Evolutionary conservation across 2,797 vertebrate genomes (phyloP).

Genomic region (Microchirus variegatus): DNA sequence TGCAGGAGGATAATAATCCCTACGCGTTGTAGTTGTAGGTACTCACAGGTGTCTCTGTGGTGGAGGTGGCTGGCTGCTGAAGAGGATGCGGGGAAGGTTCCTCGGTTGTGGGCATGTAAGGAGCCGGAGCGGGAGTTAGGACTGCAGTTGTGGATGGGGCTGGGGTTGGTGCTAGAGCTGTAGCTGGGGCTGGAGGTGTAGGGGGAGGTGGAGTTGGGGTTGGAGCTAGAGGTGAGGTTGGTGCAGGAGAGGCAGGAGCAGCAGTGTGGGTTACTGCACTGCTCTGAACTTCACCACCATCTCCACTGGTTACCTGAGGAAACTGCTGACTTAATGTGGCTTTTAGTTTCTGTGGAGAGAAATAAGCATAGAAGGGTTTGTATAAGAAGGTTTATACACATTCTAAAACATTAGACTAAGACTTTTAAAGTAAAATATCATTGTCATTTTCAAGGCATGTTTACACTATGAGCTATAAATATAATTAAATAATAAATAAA

Average conservation of each 20-base stretch:
- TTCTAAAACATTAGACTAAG: too few species aligned
- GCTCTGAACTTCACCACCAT: slow-evolving; percentile 87
- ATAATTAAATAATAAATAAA: too few species aligned
- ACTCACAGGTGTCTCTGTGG: slow-evolving; percentile 95
- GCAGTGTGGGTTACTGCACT: slow-evolving; percentile 86
- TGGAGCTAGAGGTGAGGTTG: slow-evolving; percentile 56
- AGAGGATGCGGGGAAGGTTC: slow-evolving; percentile 89
- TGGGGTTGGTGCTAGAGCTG: slow-evolving; percentile 38
- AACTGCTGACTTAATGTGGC: slow-evolving; percentile 90
- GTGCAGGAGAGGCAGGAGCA: slow-evolving; percentile 79
- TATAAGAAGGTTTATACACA: not conserved
- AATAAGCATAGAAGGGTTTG: slow-evolving; percentile 2
- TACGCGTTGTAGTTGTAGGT: not conserved
- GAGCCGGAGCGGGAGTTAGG: slow-evolving; percentile 33
- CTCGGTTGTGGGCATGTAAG: slow-evolving; percentile 80
- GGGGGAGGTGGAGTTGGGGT: slow-evolving; percentile 23
- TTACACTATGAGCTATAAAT: too few species aligned
- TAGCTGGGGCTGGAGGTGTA: slow-evolving; percentile 15
- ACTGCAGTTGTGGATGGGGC: slow-evolving; percentile 1
- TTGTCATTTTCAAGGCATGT: too few species aligned
- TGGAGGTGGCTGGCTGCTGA: slow-evolving; percentile 96
- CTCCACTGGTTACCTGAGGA: slow-evolving; percentile 95
- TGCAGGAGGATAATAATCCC: too few species aligned
- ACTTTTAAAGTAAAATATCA: too few species aligned
- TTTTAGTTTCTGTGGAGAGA: slow-evolving; percentile 86